Conservation (phyloP, 2,797 vertebrate species). For the Gastrophryne carolinensis region DNA sequence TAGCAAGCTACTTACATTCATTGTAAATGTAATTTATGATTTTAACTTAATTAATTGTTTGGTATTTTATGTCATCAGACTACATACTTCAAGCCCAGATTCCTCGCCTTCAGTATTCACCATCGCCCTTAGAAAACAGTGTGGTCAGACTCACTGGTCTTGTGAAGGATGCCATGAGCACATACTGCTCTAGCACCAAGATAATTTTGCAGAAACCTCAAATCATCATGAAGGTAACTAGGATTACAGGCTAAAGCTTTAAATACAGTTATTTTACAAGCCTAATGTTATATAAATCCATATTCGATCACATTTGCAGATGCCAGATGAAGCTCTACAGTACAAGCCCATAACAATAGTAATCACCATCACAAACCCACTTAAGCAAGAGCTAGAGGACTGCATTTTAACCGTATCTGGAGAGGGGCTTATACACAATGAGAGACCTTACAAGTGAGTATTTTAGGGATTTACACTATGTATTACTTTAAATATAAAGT, state of each 20-base stretch:
- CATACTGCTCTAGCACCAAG: neutral
- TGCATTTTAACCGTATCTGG: conserved; percentile 71
- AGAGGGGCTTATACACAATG: conserved; percentile 65
- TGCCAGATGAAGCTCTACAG: conserved; percentile 59
- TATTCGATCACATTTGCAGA: conserved; percentile 54
- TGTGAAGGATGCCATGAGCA: conserved; percentile 23
- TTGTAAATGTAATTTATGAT: too few species aligned
- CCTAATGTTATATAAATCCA: neutral
- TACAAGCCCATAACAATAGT: conserved; percentile 57
- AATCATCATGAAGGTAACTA: conserved; percentile 18
- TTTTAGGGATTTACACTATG: neutral
- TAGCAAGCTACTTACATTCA: too few species aligned
- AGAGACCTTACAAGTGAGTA: conserved; percentile 64
- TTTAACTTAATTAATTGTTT: neutral
- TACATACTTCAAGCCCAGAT: neutral
- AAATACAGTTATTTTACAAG: neutral
- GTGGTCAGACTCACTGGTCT: conserved; percentile 6
- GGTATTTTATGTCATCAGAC: conserved; percentile 1
- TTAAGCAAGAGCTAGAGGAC: conserved; percentile 57
- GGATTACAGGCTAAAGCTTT: neutral
- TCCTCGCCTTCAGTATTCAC: neutral
- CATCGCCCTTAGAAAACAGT: neutral
- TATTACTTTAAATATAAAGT: neutral
- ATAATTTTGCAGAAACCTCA: conserved; percentile 16
- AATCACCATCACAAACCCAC: conserved; percentile 71